phyloP scores from a whole-genome alignment of 2,888 invertebrate genomes.

The Athalia circularis region DNA sequence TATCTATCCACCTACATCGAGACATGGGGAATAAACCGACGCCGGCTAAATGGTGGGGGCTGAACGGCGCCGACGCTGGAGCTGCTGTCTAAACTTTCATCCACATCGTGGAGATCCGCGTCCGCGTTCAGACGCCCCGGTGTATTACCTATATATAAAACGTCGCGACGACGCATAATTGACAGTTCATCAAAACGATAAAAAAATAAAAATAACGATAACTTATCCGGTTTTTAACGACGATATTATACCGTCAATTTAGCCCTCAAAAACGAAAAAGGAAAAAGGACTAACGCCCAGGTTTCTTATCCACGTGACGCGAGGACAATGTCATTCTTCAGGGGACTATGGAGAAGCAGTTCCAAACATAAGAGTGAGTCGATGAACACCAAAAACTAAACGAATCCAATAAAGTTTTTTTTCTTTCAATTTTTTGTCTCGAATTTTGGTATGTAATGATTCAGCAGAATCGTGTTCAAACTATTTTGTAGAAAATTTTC shows the following conservation, averaged over 20 bases:
- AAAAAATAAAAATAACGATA: not conserved
- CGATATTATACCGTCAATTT: too few relatives aligned
- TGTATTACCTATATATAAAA: not conserved
- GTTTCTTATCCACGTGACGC: slow-evolving; percentile 50
- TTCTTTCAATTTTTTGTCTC: not conserved
- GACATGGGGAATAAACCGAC: slow-evolving; percentile 14
- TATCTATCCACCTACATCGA: not conserved
- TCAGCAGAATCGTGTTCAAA: too few relatives aligned
- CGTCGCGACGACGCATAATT: not conserved
- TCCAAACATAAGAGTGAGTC: slow-evolving; percentile 83
- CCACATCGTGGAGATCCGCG: slow-evolving; percentile 46
- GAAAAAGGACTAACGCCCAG: slow-evolving; percentile 43
- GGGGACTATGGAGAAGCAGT: slow-evolving; percentile 81
- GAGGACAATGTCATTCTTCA: slow-evolving; percentile 77
- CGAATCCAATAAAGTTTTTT: not conserved
- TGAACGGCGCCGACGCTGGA: slow-evolving; percentile 40
- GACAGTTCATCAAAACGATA: slow-evolving; percentile 13
- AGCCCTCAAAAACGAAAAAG: too few relatives aligned
- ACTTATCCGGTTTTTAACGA: too few relatives aligned
- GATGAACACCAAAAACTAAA: not conserved
- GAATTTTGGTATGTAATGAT: not conserved
- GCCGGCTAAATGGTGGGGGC: slow-evolving; percentile 34
- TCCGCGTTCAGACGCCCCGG: slow-evolving; percentile 38
- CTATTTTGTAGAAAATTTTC: too few relatives aligned
- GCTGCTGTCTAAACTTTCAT: slow-evolving; percentile 39